These are phyloP conservation scores for Phenacoccus solenopsis DNA, from an alignment of 1,140 invertebrate genomes.

Conservation along the genomic window DNA sequence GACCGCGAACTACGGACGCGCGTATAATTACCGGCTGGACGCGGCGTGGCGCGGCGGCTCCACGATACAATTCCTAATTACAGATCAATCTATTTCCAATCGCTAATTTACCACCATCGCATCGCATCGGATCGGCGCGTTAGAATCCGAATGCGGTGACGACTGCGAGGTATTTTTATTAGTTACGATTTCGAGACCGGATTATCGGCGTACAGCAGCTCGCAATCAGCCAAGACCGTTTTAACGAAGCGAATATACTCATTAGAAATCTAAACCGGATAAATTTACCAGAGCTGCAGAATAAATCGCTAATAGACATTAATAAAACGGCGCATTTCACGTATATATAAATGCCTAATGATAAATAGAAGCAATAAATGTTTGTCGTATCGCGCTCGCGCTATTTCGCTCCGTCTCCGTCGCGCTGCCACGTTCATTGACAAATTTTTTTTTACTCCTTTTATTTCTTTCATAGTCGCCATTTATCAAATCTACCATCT, in stretches of 20 bases:
- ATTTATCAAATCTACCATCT: neutral
- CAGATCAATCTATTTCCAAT: neutral
- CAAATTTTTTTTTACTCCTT: neutral
- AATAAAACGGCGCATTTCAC: neutral
- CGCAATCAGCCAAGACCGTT: no score
- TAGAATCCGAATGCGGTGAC: no score
- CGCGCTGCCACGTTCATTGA: neutral
- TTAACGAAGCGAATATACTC: neutral
- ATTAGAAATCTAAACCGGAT: conserved; percentile 2
- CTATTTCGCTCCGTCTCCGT: neutral
- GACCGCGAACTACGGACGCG: neutral
- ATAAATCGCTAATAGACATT: neutral
- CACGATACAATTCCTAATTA: neutral
- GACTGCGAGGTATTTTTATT: no score
- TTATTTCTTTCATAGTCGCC: neutral
- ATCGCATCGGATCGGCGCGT: no score
- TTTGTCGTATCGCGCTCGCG: neutral
- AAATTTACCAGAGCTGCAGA: no score
- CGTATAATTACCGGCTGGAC: neutral
- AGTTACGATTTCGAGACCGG: no score
- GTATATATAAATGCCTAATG: neutral
- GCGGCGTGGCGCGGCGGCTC: no score
- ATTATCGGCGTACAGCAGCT: no score
- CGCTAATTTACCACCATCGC: no score
- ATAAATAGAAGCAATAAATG: conserved; percentile 3